Evolutionary conservation across 1,140 invertebrate species (phyloP).

Genomic region (Notospermus geniculatus): DNA sequence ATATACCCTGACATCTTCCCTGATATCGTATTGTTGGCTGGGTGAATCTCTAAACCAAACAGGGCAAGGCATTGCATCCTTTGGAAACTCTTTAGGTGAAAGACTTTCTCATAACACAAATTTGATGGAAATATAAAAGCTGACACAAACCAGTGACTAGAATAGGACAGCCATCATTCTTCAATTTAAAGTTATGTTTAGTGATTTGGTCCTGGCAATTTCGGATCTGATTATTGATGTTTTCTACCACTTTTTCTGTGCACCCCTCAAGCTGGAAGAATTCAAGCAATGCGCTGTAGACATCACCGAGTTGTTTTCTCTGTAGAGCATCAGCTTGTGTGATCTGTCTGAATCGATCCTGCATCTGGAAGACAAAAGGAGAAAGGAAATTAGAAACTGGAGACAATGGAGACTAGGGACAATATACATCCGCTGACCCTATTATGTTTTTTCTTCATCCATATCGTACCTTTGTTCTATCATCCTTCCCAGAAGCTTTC

Average conservation of each 20-base stretch:
- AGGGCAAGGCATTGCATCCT: not conserved
- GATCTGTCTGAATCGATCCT: not conserved
- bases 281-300: not conserved
- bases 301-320: not conserved
- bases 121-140: not conserved
- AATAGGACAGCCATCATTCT: slow-evolving; percentile 2
- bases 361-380: not conserved
- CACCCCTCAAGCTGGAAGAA: not conserved
- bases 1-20: not conserved
- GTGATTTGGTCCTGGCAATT: not conserved
- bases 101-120: not conserved
- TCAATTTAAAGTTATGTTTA: not conserved
- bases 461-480: not conserved
- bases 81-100: not conserved
- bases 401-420: not conserved
- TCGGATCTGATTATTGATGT: not conserved
- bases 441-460: not conserved
- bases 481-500: not conserved
- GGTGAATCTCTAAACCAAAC: too few species aligned
- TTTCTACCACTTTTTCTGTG: not conserved
- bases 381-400: not conserved
- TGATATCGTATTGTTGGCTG: not conserved
- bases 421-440: not conserved
- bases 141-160: slow-evolving; percentile 8
- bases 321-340: not conserved